Evolutionary conservation across 2,888 invertebrate species (phyloP).

Genomic region (Parnassius smintheus): DNA sequence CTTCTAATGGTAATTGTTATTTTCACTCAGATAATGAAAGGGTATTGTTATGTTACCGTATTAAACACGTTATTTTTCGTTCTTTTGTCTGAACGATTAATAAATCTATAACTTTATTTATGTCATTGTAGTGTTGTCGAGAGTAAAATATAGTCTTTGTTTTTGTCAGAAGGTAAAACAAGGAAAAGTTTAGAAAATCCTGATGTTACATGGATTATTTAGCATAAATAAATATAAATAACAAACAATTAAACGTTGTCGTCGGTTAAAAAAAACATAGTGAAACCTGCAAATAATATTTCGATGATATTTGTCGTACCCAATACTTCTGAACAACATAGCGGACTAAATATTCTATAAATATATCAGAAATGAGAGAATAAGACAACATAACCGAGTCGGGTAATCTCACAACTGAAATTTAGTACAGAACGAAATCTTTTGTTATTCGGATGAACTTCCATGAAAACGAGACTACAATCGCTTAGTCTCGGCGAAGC

Average conservation of each 20-base stretch:
- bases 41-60: neutral
- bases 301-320: too few species aligned
- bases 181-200: conserved; percentile 75
- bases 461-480: conserved; percentile 74
- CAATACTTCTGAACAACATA: too few species aligned
- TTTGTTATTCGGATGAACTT: conserved; percentile 74
- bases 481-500: conserved; percentile 59
- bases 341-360: too few species aligned
- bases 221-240: too few species aligned
- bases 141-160: conserved; percentile 64
- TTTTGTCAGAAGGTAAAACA: conserved; percentile 50
- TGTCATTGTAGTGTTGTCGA: conserved; percentile 38
- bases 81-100: neutral
- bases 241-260: too few species aligned
- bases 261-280: too few species aligned
- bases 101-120: conserved; percentile 6
- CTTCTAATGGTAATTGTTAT: conserved; percentile 4
- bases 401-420: conserved; percentile 71
- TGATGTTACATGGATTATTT: conserved; percentile 41
- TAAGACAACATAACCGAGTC: conserved; percentile 47
- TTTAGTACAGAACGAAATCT: conserved; percentile 67
- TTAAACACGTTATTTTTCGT: neutral
- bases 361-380: too few species aligned
- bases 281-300: too few species aligned
- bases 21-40: conserved; percentile 34